A percentile compares a stretch with the other conserved stretches of the same genome.
Evolutionary conservation across 2,888 invertebrate genomes (phyloP).

Genomic region (Synergus laeviventris): DNA sequence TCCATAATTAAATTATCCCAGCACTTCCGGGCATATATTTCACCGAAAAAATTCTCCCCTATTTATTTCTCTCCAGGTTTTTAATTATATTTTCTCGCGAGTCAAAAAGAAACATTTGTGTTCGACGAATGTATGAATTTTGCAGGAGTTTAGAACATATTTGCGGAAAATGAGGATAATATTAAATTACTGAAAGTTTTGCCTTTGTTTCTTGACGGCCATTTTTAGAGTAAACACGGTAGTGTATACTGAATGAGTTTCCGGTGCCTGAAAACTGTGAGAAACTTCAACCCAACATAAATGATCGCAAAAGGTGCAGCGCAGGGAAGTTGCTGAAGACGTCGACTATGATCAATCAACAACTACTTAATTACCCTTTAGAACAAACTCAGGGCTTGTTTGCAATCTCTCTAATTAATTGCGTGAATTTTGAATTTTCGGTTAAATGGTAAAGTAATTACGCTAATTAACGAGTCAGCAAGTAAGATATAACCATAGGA

Average conservation of each 20-base stretch:
- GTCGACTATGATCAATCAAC: constrained; percentile 15
- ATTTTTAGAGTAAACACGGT: background rate
- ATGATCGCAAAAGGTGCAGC: background rate
- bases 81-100: too few species aligned
- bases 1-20: too few species aligned
- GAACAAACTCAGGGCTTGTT: constrained; percentile 8
- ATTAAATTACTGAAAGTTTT: too few species aligned
- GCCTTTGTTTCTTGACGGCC: too few species aligned
- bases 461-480: background rate
- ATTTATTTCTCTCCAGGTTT: too few species aligned
- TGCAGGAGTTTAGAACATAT: too few species aligned
- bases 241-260: constrained; percentile 16
- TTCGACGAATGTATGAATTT: too few species aligned
- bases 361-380: constrained; percentile 21
- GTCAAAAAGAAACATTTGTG: too few species aligned
- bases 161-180: too few species aligned
- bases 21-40: too few species aligned
- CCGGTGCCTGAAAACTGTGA: constrained; percentile 8
- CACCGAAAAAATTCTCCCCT: too few species aligned
- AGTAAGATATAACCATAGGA: background rate
- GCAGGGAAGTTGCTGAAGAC: background rate
- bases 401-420: constrained; percentile 29
- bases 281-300: constrained; percentile 2
- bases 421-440: constrained; percentile 9
- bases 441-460: background rate